phyloP scores from a whole-genome alignment of 2,797 vertebrate genomes.

The Xenops minutus region DNA sequence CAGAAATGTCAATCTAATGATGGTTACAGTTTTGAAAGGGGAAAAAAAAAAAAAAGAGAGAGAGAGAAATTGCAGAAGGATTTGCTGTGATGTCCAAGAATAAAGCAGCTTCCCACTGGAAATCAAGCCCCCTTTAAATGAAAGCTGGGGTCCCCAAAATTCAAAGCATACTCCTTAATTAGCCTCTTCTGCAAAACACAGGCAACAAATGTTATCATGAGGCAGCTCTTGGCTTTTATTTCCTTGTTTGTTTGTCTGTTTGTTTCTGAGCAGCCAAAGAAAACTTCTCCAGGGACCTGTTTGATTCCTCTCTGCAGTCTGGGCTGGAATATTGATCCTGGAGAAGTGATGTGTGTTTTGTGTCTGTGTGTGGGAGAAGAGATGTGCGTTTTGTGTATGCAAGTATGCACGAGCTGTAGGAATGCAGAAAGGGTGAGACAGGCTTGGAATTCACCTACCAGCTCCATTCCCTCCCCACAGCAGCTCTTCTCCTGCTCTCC shows the following conservation, averaged over 20 bases:
- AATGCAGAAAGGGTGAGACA: not conserved
- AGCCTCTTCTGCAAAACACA: not conserved
- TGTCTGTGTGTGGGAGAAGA: not conserved
- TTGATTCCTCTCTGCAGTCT: constrained; percentile 45
- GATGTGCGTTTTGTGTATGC: not conserved
- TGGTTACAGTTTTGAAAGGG: not conserved
- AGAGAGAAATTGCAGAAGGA: not conserved
- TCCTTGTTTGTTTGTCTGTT: constrained; percentile 25
- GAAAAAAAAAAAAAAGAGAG: not conserved
- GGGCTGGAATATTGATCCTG: constrained; percentile 44
- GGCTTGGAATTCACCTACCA: not conserved
- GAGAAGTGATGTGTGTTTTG: not conserved
- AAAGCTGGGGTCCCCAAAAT: not conserved
- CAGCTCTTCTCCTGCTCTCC: not conserved
- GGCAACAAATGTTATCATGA: not conserved
- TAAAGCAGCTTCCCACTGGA: not conserved
- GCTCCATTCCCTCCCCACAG: not conserved
- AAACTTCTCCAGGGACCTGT: constrained; percentile 51
- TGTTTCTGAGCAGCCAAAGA: constrained; percentile 42
- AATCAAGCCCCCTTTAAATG: not conserved
- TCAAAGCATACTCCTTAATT: not conserved
- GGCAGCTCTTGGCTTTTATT: constrained; percentile 3
- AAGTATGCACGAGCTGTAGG: fast-evolving
- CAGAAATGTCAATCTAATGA: not conserved
- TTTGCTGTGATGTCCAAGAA: not conserved